Conservation (phyloP, 2,113 vertebrate genomes). For the Ceyx cyanopectus region DNA sequence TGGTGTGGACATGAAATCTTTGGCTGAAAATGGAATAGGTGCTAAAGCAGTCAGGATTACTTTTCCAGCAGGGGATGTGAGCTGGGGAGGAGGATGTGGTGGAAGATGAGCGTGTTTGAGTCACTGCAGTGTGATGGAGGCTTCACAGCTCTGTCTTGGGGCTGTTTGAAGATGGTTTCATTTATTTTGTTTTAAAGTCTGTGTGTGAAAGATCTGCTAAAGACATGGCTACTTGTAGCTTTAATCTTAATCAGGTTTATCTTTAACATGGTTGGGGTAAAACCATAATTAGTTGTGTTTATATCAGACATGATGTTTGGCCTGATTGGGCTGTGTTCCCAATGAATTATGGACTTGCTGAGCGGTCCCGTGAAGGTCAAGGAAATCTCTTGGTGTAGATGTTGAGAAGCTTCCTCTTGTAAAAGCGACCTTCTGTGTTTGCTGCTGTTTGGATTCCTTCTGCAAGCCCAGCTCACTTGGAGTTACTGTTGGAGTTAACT, state of each 20-base stretch:
- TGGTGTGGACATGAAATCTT: neutral
- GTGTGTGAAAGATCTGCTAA: neutral
- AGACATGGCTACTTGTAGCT: neutral
- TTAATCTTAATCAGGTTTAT: neutral
- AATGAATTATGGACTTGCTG: neutral
- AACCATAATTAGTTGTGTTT: neutral
- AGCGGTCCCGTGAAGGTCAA: neutral
- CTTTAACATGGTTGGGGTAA: neutral
- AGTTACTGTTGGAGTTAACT: neutral
- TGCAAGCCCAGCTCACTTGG: neutral
- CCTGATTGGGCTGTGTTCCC: neutral
- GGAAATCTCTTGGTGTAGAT: neutral
- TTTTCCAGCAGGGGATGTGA: neutral
- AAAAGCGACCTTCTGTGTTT: neutral
- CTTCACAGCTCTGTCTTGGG: neutral
- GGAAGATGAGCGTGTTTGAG: neutral
- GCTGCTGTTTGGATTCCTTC: neutral
- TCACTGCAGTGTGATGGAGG: neutral
- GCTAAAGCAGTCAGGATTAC: slow-evolving; percentile 3
- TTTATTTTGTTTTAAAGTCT: neutral
- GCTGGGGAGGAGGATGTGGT: neutral
- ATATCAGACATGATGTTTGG: neutral
- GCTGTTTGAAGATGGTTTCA: neutral
- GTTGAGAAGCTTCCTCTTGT: neutral
- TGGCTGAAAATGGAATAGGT: slow-evolving; percentile 31